A percentile compares a stretch with the other conserved stretches of the same genome.
These are phyloP conservation scores for Latheticus oryzae DNA, from an alignment of 2,888 invertebrate genomes.

Conservation along the genomic window DNA sequence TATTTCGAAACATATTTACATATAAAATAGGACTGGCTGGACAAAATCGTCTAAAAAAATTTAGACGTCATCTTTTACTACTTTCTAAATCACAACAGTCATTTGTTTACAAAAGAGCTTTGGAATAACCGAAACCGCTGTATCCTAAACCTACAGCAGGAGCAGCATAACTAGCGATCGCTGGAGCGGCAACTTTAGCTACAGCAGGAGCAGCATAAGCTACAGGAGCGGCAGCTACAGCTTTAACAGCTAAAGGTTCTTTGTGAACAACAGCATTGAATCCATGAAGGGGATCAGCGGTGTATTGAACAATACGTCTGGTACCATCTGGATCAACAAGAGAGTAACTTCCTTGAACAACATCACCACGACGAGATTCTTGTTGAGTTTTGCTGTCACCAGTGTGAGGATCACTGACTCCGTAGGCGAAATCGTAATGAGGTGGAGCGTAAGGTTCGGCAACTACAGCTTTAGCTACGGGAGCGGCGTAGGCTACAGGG, in stretches of 20 bases:
- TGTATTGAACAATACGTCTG: constrained; percentile 67
- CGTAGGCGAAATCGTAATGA: constrained; percentile 66
- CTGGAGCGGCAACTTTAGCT: constrained; percentile 53
- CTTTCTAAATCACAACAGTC: not conserved
- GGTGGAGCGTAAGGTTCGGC: constrained; percentile 63
- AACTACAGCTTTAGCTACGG: constrained; percentile 64
- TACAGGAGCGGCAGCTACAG: constrained; percentile 45
- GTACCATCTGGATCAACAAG: constrained; percentile 68
- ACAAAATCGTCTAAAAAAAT: too few relatives aligned
- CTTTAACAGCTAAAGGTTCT: constrained; percentile 61
- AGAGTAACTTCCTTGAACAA: constrained; percentile 67
- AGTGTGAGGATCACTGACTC: constrained; percentile 65
- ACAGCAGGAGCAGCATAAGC: constrained; percentile 63
- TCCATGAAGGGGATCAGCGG: constrained; percentile 66
- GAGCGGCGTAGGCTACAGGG: constrained; percentile 44
- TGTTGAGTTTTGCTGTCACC: constrained; percentile 68
- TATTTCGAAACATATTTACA: too few relatives aligned
- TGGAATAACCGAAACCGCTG: constrained; percentile 7
- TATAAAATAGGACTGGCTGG: too few relatives aligned
- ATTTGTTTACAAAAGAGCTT: constrained; percentile 7
- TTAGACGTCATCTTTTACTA: too few relatives aligned
- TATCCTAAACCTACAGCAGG: constrained; percentile 29
- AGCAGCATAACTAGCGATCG: constrained; percentile 26
- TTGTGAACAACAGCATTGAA: constrained; percentile 68
- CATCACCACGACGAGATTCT: constrained; percentile 67